These are phyloP conservation scores for Anoplius nigerrimus DNA, from an alignment of 2,888 invertebrate genomes.

Conservation along the genomic window DNA sequence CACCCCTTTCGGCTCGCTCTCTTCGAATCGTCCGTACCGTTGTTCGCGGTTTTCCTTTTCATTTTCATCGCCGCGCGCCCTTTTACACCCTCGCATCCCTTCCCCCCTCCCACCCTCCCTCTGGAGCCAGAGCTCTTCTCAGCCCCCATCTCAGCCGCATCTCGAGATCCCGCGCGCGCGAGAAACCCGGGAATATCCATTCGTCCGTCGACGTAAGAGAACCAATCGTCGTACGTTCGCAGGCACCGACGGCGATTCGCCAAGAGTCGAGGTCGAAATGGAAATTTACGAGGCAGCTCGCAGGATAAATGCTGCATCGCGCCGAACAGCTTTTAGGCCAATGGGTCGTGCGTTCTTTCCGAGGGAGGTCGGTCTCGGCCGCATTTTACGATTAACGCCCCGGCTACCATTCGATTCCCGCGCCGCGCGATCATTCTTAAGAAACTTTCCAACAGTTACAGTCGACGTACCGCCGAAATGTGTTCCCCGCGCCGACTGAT, in stretches of 20 bases:
- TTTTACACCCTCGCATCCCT: background rate
- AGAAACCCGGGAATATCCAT: conserved; percentile 35
- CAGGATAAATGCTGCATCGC: conserved; percentile 46
- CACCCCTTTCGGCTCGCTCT: too few relatives aligned
- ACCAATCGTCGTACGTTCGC: conserved; percentile 41
- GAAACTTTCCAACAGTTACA: too few relatives aligned
- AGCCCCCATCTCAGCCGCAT: conserved; percentile 10
- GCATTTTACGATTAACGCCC: conserved; percentile 55
- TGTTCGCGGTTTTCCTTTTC: too few relatives aligned
- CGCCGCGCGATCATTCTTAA: background rate
- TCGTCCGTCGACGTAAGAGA: conserved; percentile 30
- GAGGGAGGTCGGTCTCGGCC: conserved; percentile 43
- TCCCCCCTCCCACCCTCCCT: too few relatives aligned
- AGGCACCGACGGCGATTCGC: conserved; percentile 57
- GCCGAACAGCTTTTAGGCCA: conserved; percentile 54
- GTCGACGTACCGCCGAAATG: too few relatives aligned
- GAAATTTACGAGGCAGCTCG: conserved; percentile 60
- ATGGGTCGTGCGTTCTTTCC: conserved; percentile 53
- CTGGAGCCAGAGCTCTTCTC: too few relatives aligned
- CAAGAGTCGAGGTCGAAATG: conserved; percentile 58
- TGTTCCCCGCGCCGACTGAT: too few relatives aligned
- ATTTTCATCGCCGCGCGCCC: too few relatives aligned
- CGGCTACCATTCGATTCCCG: conserved; percentile 25
- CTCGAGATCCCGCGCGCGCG: conserved; percentile 19
- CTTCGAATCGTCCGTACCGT: too few relatives aligned